Evolutionary conservation across 2,113 vertebrate species (phyloP).

Genomic region (Amphiprion ocellaris): DNA sequence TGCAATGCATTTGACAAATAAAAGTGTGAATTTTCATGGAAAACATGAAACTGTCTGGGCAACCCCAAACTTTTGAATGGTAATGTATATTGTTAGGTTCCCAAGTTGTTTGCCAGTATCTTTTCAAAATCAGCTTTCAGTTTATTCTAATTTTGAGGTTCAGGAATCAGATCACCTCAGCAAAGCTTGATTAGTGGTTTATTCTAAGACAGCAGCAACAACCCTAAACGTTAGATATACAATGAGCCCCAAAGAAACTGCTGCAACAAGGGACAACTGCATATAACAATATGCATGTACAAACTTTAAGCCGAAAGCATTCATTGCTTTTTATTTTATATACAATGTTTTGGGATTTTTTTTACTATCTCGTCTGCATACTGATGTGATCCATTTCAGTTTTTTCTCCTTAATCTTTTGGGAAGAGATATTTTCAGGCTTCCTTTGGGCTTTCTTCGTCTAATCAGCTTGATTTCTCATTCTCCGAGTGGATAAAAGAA

Average conservation of each 20-base stretch:
- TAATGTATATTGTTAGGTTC: no score
- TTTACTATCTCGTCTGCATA: not conserved
- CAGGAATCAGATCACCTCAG: not conserved
- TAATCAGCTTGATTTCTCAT: slow-evolving; percentile 18
- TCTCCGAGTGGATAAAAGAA: not conserved
- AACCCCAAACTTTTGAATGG: no score
- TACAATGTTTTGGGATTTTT: not conserved
- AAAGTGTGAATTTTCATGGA: no score
- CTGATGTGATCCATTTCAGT: not conserved
- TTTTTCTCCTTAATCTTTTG: not conserved
- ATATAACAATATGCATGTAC: no score
- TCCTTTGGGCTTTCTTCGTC: slow-evolving; percentile 9
- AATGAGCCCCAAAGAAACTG: not conserved
- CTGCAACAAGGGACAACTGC: no score
- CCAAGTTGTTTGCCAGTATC: not conserved
- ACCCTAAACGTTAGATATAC: no score
- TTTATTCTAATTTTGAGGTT: not conserved
- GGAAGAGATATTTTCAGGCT: slow-evolving; percentile 24
- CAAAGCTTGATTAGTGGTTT: not conserved
- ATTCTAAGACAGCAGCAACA: no score
- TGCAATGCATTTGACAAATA: no score
- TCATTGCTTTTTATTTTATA: not conserved
- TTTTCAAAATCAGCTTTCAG: not conserved
- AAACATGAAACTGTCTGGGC: no score
- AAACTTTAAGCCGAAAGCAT: not conserved